A percentile compares a stretch with the other conserved stretches of the same genome.
phyloP scores from a whole-genome alignment of 2,113 vertebrate species.

The Alces alces region DNA sequence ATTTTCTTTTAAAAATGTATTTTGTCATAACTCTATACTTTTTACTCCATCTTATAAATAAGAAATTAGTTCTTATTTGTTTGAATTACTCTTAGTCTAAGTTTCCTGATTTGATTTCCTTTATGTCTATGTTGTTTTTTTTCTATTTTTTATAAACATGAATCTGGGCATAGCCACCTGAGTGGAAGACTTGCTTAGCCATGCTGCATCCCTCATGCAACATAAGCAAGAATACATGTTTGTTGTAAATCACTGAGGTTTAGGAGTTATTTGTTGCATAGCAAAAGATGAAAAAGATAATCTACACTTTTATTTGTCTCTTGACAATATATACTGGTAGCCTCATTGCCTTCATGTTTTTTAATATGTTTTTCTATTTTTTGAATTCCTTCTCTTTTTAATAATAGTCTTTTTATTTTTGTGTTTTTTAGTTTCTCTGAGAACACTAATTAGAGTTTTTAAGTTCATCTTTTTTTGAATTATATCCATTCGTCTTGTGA shows the following conservation, averaged over 20 bases:
- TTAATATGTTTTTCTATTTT: neutral
- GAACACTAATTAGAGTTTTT: neutral
- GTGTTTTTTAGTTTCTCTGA: constrained; percentile 2
- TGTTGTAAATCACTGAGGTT: neutral
- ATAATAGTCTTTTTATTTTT: neutral
- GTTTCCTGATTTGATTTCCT: neutral
- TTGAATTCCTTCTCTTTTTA: neutral
- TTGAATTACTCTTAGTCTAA: neutral
- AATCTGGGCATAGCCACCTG: neutral
- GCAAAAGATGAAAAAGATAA: neutral
- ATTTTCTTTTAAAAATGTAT: neutral
- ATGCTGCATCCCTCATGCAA: neutral
- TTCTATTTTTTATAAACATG: neutral
- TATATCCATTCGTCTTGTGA: neutral
- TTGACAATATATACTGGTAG: neutral
- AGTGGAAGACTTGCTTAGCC: neutral
- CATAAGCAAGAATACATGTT: neutral
- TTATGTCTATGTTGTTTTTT: neutral
- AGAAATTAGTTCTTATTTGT: neutral
- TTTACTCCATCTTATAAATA: neutral
- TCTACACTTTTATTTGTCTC: neutral
- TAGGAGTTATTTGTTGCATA: neutral
- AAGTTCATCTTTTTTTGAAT: neutral
- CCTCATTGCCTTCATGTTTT: neutral
- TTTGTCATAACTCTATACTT: neutral